Evolutionary conservation across 2,113 vertebrate genomes (phyloP).

Genomic region (Chitala chitala): DNA sequence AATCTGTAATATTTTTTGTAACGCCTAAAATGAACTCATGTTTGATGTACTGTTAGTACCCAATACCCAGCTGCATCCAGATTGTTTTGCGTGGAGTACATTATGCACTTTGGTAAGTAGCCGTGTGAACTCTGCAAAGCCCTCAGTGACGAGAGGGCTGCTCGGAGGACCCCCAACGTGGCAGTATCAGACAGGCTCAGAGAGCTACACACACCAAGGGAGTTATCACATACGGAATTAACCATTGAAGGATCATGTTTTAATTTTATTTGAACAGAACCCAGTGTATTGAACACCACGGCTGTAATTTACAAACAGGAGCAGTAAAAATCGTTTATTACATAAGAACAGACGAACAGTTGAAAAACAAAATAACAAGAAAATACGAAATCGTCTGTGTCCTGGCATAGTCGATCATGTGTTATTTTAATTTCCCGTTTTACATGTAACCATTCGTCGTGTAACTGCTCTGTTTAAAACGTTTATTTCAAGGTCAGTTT

Average conservation of each 20-base stretch:
- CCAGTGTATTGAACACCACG: too few species aligned
- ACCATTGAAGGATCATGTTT: too few species aligned
- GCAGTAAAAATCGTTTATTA: neutral
- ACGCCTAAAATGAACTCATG: too few species aligned
- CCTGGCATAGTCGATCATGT: neutral
- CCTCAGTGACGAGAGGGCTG: neutral
- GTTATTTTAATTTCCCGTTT: neutral
- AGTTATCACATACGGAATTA: too few species aligned
- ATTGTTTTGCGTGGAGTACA: slow-evolving; percentile 46
- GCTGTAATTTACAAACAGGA: too few species aligned
- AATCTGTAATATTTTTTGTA: neutral
- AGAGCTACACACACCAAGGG: too few species aligned
- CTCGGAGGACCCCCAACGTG: too few species aligned
- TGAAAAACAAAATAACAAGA: neutral
- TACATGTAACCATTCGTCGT: neutral
- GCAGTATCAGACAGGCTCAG: too few species aligned
- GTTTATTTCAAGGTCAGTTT: neutral
- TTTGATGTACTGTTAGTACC: neutral
- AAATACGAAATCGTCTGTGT: too few species aligned
- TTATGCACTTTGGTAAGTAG: slow-evolving; percentile 35
- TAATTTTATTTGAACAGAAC: too few species aligned
- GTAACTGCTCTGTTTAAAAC: neutral
- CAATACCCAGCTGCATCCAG: slow-evolving; percentile 12
- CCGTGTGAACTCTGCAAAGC: slow-evolving; percentile 35
- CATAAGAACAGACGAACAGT: neutral